A percentile compares a stretch with the other conserved stretches of the same genome.
These are phyloP conservation scores for Poecilia gillii DNA, from an alignment of 2,797 vertebrate species.

Conservation along the genomic window DNA sequence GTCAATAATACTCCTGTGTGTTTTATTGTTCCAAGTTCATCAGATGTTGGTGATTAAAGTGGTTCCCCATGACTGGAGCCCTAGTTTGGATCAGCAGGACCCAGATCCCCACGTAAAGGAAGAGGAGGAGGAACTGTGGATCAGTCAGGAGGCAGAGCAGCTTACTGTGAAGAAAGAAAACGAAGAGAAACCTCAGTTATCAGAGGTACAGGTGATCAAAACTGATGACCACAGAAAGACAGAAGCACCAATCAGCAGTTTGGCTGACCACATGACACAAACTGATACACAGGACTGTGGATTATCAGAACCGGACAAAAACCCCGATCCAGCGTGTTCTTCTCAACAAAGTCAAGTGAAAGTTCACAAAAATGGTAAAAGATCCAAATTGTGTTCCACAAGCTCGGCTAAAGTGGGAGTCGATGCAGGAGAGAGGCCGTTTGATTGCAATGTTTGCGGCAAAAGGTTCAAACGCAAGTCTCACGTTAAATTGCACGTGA, in stretches of 20 bases:
- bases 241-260: not conserved
- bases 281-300: not conserved
- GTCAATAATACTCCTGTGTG: not conserved
- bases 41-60: not conserved
- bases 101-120: not conserved
- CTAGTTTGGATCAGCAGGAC: not conserved
- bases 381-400: not conserved
- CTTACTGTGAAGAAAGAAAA: not conserved
- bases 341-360: not conserved
- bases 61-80: not conserved
- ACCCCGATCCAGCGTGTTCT: slow-evolving; percentile 1
- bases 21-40: not conserved
- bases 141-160: not conserved
- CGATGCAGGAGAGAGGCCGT: slow-evolving; percentile 14
- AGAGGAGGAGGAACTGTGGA: not conserved
- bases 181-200: not conserved
- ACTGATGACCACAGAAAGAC: not conserved
- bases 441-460: slow-evolving; percentile 16
- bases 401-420: not conserved
- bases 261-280: not conserved
- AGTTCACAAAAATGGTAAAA: not conserved
- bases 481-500: slow-evolving; percentile 5
- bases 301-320: not conserved
- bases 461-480: slow-evolving; percentile 17
- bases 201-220: not conserved